Conservation (phyloP, 2,888 invertebrate genomes). For the Nemotelus pantherinus region DNA sequence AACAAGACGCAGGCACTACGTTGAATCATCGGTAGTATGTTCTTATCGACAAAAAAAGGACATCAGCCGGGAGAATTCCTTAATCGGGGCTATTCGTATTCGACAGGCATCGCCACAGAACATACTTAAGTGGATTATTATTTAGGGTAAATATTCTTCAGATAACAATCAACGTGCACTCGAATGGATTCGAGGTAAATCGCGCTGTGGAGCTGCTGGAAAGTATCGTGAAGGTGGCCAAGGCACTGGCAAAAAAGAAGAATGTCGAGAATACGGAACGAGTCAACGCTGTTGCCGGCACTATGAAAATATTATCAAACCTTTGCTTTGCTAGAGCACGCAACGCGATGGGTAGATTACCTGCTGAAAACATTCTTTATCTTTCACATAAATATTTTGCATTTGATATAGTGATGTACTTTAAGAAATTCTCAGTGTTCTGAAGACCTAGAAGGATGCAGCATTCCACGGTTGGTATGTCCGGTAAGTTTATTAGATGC, state of each 20-base stretch:
- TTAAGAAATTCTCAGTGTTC: background rate
- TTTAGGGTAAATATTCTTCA: conserved; percentile 45
- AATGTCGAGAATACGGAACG: background rate
- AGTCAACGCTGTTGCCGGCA: background rate
- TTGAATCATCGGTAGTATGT: no score
- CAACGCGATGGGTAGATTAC: conserved; percentile 7
- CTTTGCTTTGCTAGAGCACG: background rate
- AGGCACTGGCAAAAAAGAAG: background rate
- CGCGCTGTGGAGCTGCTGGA: background rate
- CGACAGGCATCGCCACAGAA: conserved; percentile 42
- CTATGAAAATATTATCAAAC: conserved; percentile 24
- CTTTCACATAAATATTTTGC: conserved; percentile 6
- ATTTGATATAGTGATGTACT: conserved; percentile 2
- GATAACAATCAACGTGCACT: conserved; percentile 45
- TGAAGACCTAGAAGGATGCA: background rate
- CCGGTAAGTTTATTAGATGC: background rate
- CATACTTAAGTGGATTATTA: conserved; percentile 48
- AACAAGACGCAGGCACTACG: no score
- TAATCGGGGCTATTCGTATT: conserved; percentile 47
- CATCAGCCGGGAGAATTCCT: conserved; percentile 1
- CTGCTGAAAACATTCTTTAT: conserved; percentile 21
- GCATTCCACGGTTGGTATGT: background rate
- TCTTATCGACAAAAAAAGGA: background rate
- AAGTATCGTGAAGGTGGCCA: background rate
- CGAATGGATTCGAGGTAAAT: conserved; percentile 6